These are phyloP conservation scores for Melinopterus prodromus DNA, from an alignment of 2,888 invertebrate species.

Conservation along the genomic window DNA sequence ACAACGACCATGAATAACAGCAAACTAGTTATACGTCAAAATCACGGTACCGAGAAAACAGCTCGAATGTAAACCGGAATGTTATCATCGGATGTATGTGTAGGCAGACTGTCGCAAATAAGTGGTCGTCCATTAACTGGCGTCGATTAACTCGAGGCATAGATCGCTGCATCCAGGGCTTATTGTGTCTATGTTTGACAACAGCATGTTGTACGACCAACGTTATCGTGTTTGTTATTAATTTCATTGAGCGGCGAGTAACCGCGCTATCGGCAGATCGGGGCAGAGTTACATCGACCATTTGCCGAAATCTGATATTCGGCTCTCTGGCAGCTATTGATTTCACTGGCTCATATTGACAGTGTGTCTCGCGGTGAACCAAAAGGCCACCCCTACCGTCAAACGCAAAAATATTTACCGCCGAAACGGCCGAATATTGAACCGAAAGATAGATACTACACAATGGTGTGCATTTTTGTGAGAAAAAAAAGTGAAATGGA, in stretches of 20 bases:
- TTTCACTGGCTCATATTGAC: neutral
- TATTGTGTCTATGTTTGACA: constrained; percentile 4
- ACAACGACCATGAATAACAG: no score
- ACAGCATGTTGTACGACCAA: neutral
- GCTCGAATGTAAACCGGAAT: neutral
- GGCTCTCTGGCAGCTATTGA: neutral
- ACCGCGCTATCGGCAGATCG: neutral
- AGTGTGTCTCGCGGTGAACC: neutral
- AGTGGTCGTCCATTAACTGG: neutral
- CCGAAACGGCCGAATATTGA: neutral
- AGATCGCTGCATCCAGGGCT: neutral
- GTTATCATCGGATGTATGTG: neutral
- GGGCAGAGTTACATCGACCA: neutral
- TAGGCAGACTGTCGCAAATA: neutral
- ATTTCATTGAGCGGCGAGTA: neutral
- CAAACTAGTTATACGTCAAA: no score
- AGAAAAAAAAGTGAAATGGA: no score
- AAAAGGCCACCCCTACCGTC: neutral
- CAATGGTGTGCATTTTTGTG: no score
- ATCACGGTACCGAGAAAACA: neutral
- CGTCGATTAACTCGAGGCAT: neutral
- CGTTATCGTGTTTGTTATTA: constrained; percentile 4
- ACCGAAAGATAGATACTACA: neutral
- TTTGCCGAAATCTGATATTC: neutral
- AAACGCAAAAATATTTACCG: neutral